Percentiles rank a stretch among this genome's conserved stretches.
Conservation (phyloP, 2,888 invertebrate species). For the Pyralis farinalis region DNA sequence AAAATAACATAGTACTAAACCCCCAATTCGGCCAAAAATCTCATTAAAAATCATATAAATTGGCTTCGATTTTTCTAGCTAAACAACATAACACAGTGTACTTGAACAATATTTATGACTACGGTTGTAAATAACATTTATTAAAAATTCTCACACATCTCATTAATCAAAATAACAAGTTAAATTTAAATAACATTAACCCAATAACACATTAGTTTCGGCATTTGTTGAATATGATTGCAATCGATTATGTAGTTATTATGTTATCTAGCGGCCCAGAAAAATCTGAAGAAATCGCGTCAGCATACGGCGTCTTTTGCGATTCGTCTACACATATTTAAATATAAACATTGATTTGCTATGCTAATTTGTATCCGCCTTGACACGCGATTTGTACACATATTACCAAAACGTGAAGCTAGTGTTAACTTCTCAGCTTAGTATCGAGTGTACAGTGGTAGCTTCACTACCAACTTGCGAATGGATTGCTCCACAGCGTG, state of each 20-base stretch:
- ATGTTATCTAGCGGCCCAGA: slow-evolving; percentile 1
- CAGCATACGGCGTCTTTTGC: slow-evolving; percentile 8
- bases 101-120: too few relatives aligned
- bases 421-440: slow-evolving; percentile 22
- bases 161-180: too few relatives aligned
- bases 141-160: too few relatives aligned
- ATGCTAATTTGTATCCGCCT: slow-evolving; percentile 53
- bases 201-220: too few relatives aligned
- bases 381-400: slow-evolving; percentile 43
- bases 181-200: too few relatives aligned
- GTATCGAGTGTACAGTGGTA: slow-evolving; percentile 22
- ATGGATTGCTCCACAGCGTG: slow-evolving; percentile 65
- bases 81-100: too few relatives aligned
- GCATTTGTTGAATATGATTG: background rate
- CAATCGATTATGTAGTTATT: background rate
- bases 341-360: slow-evolving; percentile 42
- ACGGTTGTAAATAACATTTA: too few relatives aligned
- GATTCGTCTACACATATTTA: slow-evolving; percentile 24
- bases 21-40: too few relatives aligned
- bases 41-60: too few relatives aligned
- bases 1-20: too few relatives aligned
- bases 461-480: slow-evolving; percentile 21
- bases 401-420: slow-evolving; percentile 31
- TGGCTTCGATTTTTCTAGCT: too few relatives aligned
- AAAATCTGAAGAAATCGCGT: slow-evolving; percentile 5